A percentile compares a stretch with the other conserved stretches of the same genome.
phyloP scores from a whole-genome alignment of 2,888 invertebrate genomes.

The Penaeus monodon region DNA sequence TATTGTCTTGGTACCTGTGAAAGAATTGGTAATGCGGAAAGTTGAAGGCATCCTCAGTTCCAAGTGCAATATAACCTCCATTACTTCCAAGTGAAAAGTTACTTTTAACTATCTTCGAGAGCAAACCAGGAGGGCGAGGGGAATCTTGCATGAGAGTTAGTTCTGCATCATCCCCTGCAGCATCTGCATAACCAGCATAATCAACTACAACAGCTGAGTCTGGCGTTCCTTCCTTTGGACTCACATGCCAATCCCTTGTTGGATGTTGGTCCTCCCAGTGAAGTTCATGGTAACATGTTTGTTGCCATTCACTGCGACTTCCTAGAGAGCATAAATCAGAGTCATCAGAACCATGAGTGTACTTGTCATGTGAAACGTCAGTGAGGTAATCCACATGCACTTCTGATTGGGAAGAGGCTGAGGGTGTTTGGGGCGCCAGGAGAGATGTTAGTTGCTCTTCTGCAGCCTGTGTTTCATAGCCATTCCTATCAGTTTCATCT shows the following conservation, averaged over 20 bases:
- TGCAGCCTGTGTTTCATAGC: neutral
- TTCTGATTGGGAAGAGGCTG: neutral
- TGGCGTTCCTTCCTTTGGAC: no score
- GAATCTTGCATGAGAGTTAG: neutral
- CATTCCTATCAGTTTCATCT: no score
- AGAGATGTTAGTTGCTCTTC: neutral
- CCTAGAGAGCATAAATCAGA: no score
- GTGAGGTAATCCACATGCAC: constrained; percentile 14
- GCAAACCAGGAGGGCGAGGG: constrained; percentile 26
- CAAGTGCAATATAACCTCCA: constrained; percentile 43
- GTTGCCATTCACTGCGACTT: no score
- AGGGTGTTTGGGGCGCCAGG: neutral
- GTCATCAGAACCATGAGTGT: no score
- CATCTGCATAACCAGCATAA: constrained; percentile 32
- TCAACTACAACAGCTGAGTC: constrained; percentile 42
- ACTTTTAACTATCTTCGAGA: constrained; percentile 49
- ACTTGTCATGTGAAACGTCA: neutral
- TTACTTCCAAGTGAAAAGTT: constrained; percentile 28
- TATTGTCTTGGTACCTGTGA: neutral
- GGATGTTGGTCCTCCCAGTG: no score
- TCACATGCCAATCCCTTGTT: no score
- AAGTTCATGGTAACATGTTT: no score
- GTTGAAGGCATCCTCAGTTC: constrained; percentile 41
- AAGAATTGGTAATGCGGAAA: neutral
- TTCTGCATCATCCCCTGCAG: constrained; percentile 45